Percentiles rank a stretch among this genome's conserved stretches.
phyloP scores from a whole-genome alignment of 2,888 invertebrate species.

The Pseudococcus jackbeardsleyi region DNA sequence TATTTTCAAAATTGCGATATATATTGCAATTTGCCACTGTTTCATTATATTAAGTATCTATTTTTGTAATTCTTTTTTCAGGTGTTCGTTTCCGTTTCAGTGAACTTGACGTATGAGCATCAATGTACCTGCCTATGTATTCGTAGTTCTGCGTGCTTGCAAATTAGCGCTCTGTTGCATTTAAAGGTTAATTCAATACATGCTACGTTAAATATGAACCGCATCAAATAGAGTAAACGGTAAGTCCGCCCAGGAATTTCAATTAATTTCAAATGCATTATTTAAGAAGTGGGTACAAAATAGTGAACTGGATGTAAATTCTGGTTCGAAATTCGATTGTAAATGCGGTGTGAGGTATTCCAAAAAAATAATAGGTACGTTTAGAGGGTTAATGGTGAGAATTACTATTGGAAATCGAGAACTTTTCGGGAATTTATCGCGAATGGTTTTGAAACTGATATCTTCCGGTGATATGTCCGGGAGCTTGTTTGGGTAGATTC shows the following conservation, averaged over 20 bases:
- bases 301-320: background rate
- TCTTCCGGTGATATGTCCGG: no score
- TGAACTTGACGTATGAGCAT: background rate
- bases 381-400: no score
- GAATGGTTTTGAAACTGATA: no score
- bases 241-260: background rate
- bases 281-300: background rate
- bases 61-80: background rate
- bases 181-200: slow-evolving; percentile 37
- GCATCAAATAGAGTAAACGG: slow-evolving; percentile 45
- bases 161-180: slow-evolving; percentile 45
- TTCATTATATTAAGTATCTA: background rate
- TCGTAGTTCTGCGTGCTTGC: background rate
- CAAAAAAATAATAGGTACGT: no score
- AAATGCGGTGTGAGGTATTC: no score
- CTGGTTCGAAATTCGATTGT: no score
- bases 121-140: background rate
- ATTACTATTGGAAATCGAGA: no score
- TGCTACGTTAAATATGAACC: slow-evolving; percentile 28
- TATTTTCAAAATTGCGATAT: background rate
- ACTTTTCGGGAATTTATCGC: no score
- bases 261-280: slow-evolving; percentile 12
- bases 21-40: background rate
- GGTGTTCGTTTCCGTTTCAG: background rate
- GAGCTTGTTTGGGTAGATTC: no score